Conservation (phyloP, 2,888 invertebrate species). For the Aporophyla nigra region DNA sequence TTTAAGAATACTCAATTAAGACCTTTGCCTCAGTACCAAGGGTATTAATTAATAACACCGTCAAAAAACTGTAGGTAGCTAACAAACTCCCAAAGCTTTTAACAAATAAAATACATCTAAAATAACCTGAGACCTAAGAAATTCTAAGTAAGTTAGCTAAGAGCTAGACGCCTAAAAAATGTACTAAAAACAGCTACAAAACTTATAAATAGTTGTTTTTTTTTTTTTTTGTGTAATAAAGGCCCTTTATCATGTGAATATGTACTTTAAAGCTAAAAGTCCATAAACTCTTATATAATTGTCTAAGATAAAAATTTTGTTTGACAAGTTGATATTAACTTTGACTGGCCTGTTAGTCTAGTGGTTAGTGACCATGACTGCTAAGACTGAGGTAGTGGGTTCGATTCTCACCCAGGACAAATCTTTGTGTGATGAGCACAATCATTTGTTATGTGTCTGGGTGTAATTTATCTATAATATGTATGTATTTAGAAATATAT, state of each 20-base stretch:
- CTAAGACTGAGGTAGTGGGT: too few relatives aligned
- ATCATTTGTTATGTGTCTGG: too few relatives aligned
- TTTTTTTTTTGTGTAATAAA: not conserved
- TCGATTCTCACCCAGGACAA: too few relatives aligned
- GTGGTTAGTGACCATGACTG: too few relatives aligned
- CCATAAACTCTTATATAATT: not conserved
- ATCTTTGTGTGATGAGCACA: too few relatives aligned
- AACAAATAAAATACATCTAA: not conserved
- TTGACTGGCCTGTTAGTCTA: too few relatives aligned
- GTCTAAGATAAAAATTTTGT: conserved; percentile 1
- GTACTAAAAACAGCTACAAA: not conserved
- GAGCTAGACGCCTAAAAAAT: not conserved
- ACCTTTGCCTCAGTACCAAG: too few relatives aligned
- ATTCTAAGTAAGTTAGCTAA: not conserved
- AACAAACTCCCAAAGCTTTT: not conserved
- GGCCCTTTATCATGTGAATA: not conserved
- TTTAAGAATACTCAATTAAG: too few relatives aligned
- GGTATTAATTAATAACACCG: too few relatives aligned
- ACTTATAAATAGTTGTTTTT: not conserved
- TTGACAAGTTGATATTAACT: not conserved
- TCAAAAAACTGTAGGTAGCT: too few relatives aligned
- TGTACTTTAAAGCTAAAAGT: not conserved
- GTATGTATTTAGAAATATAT: too few relatives aligned
- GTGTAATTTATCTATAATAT: too few relatives aligned
- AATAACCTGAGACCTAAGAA: not conserved